Evolutionary conservation across 2,797 vertebrate genomes (phyloP).

Genomic region (Urocyon cinereoargenteus): DNA sequence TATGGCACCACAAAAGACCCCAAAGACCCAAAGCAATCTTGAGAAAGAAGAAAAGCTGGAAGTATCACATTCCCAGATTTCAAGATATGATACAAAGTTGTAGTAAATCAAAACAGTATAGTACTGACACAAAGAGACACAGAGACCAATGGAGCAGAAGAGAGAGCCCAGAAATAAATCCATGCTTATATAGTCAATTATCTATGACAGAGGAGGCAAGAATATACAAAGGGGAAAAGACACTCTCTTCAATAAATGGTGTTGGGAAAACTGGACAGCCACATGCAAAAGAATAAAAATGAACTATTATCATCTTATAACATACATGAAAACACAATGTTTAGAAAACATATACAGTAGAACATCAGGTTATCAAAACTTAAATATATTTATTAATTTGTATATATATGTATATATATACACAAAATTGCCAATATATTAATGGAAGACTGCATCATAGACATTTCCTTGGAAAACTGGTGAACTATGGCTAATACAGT

Average conservation of each 20-base stretch:
- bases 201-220: neutral
- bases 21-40: neutral
- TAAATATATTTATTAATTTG: neutral
- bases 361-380: neutral
- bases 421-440: neutral
- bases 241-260: neutral
- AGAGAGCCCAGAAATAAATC: neutral
- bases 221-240: neutral
- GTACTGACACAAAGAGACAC: neutral
- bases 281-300: neutral
- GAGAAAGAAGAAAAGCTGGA: neutral
- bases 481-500: neutral
- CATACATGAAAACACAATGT: neutral
- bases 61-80: neutral
- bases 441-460: neutral
- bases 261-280: neutral
- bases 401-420: neutral
- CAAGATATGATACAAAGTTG: neutral
- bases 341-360: neutral
- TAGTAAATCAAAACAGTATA: neutral
- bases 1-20: neutral
- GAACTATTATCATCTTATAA: neutral
- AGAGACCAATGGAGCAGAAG: neutral
- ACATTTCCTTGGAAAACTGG: neutral
- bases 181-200: neutral